phyloP scores from a whole-genome alignment of 2,888 invertebrate genomes.

The Aporophyla nigra region DNA sequence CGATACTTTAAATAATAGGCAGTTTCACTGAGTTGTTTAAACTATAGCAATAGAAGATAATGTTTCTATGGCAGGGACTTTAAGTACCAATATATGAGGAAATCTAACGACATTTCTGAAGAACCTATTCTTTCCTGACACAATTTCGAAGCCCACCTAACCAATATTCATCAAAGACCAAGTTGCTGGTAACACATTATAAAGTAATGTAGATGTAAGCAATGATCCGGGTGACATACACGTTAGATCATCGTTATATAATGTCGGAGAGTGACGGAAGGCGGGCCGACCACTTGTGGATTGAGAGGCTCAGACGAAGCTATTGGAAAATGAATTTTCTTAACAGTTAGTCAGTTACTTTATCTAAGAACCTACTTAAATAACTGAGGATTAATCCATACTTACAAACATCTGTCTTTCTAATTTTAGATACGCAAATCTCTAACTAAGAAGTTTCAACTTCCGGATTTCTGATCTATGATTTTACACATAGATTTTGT shows the following conservation, averaged over 20 bases:
- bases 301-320: constrained; percentile 75
- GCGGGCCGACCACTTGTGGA: constrained; percentile 90
- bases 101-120: not conserved
- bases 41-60: not conserved
- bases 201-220: constrained; percentile 31
- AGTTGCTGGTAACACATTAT: not conserved
- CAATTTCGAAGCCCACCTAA: not conserved
- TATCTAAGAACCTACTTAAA: constrained; percentile 8
- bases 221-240: constrained; percentile 49
- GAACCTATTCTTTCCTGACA: not conserved
- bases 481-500: not conserved
- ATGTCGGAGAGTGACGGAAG: constrained; percentile 74
- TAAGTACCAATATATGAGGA: not conserved
- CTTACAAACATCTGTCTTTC: not conserved
- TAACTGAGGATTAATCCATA: not conserved
- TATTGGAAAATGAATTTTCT: constrained; percentile 79
- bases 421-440: not conserved
- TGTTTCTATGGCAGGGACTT: not conserved
- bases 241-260: constrained; percentile 66
- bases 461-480: not conserved
- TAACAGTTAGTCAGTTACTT: constrained; percentile 25
- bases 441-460: not conserved
- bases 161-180: not conserved
- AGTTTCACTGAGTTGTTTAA: not conserved
- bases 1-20: not conserved